Evolutionary conservation across 2,113 vertebrate species (phyloP).

Genomic region (Damaliscus lunatus): DNA sequence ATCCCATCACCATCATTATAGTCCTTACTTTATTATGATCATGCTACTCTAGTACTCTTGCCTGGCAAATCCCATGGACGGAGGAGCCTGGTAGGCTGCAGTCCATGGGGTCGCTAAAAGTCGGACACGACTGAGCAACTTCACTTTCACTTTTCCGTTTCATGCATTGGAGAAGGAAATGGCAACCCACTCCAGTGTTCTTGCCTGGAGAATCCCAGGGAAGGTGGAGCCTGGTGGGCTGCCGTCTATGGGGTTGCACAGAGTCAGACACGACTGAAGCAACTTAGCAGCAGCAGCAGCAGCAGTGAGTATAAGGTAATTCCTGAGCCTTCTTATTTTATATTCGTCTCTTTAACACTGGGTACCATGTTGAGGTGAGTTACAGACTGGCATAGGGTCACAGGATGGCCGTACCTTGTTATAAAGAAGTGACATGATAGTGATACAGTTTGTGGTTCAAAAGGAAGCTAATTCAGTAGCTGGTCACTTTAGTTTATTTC

Average conservation of each 20-base stretch:
- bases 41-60: background rate
- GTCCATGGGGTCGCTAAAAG: too few species aligned
- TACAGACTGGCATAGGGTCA: background rate
- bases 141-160: too few species aligned
- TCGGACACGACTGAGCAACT: too few species aligned
- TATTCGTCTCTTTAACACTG: background rate
- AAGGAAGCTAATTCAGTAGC: background rate
- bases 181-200: too few species aligned
- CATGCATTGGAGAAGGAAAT: too few species aligned
- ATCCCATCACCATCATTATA: background rate
- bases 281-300: too few species aligned
- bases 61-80: too few species aligned
- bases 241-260: too few species aligned
- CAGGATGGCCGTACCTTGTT: background rate
- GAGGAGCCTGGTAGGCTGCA: too few species aligned
- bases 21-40: background rate
- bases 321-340: background rate
- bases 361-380: background rate
- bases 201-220: too few species aligned
- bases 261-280: too few species aligned
- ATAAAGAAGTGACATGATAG: background rate
- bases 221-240: too few species aligned
- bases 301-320: background rate
- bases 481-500: background rate
- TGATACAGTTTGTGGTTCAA: background rate